Base-by-base conservation (phyloP, 2,797 vertebrate genomes). In the Valencia hispanica region DNA sequence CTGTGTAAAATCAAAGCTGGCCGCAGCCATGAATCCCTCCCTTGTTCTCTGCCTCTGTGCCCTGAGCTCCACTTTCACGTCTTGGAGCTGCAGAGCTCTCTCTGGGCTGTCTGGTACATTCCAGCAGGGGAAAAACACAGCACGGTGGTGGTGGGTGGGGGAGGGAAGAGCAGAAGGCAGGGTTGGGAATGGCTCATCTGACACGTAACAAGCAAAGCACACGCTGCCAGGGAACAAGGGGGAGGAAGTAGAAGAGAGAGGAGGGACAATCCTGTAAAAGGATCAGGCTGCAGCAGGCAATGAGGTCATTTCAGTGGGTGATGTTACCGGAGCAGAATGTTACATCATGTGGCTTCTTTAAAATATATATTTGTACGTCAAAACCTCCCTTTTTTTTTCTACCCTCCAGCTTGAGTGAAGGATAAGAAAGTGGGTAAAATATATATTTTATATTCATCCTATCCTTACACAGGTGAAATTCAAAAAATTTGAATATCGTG, bases 121-220 rank as follows among this genome's bases (percentile, higher is more conserved):
- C 91, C 93, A 86, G 0, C 32, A 55, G 77, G 74, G 43, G 80
- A 87, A 90, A 92, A 90, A 90, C 90, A 92, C 66, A 34, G 61
- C 22, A 72, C 20, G 55, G 25, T 36, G 45, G n/a, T n/a, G n/a
- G n/a, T n/a, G n/a, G n/a, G n/a, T n/a, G 61, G 43, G 83, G 87
- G 80, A 82, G 77, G 78, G 79, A 57, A 17, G 72, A 79, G 80
- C 15, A 27, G 61, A 57, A 72, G 68, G 82, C 12, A 68, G 47
- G 75, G 51, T 1, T 18, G 41, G 70, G 32, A 17, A 10, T 65
- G 30, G 70, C 73, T 72, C 78, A 68, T 91, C 79, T 82, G 34
- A 73, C 91, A 93, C 86, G 85, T 90, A 91, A 73, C 66, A 78
- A 17, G 72, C 57, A 27, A 32, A 78, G 43, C 14, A 4, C 53